Percentiles rank a stretch among this genome's conserved stretches.
These are phyloP conservation scores for Kuschelorhynchus macadamiae DNA, from an alignment of 2,888 invertebrate species.

Conservation along the genomic window DNA sequence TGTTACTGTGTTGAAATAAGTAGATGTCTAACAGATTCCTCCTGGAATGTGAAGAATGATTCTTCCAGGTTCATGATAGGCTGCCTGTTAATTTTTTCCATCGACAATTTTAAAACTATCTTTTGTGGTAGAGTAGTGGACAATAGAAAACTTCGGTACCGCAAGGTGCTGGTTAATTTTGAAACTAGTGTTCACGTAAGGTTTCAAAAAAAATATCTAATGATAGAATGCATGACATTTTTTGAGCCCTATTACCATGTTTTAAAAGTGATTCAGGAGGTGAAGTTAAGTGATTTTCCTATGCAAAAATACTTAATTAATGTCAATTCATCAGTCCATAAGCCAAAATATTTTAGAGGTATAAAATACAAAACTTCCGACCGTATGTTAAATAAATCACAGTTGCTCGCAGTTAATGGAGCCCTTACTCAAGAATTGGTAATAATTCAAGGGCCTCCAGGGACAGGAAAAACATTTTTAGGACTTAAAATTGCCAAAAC, in stretches of 20 bases:
- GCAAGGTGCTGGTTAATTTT: constrained; percentile 70
- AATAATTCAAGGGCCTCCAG: constrained; percentile 90
- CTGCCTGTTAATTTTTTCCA: constrained; percentile 80
- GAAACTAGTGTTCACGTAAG: constrained; percentile 26
- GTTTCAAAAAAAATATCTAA: constrained; percentile 63
- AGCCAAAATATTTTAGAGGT: constrained; percentile 62
- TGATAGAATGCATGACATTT: constrained; percentile 85
- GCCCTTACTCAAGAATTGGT: constrained; percentile 81
- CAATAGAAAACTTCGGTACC: constrained; percentile 71
- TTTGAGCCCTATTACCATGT: constrained; percentile 81
- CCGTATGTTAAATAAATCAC: constrained; percentile 75
- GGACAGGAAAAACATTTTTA: constrained; percentile 88
- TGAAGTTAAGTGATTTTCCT: constrained; percentile 74
- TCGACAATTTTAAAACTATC: constrained; percentile 77
- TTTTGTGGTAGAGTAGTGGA: constrained; percentile 79
- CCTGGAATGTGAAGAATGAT: constrained; percentile 59
- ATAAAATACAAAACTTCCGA: not conserved
- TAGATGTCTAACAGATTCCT: constrained; percentile 64
- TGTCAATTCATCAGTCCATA: constrained; percentile 62
- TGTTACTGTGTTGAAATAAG: constrained; percentile 53
- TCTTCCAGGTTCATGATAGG: constrained; percentile 79
- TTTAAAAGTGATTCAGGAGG: constrained; percentile 76
- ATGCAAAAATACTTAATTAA: constrained; percentile 79
- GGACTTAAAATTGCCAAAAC: constrained; percentile 82
- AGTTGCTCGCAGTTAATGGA: constrained; percentile 76